A percentile compares a stretch with the other conserved stretches of the same genome.
These are phyloP conservation scores for Nycticryphes semicollaris DNA, from an alignment of 2,113 vertebrate species.

Conservation along the genomic window DNA sequence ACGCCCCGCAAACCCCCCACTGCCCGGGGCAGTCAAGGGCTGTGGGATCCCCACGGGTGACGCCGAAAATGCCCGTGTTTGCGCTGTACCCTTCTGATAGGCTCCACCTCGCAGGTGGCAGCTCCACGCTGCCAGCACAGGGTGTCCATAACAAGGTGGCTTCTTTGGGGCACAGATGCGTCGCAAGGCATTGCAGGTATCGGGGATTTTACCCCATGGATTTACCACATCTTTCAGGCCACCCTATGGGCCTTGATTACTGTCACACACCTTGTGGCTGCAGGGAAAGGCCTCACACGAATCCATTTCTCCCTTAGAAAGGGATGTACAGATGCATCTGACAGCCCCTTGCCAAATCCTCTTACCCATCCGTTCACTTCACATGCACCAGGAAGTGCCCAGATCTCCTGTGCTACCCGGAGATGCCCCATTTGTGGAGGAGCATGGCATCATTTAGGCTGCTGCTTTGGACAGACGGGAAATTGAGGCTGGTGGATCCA, in stretches of 20 bases:
- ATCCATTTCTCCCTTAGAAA: neutral
- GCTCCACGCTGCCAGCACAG: neutral
- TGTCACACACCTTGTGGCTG: accelerated
- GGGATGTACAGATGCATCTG: accelerated
- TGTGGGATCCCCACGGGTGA: neutral
- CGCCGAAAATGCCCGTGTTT: too few species aligned
- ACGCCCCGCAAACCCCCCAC: too few species aligned
- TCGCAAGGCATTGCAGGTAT: neutral
- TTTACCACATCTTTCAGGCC: neutral
- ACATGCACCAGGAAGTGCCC: neutral
- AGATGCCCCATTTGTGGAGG: neutral
- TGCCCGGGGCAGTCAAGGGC: neutral
- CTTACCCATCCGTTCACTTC: accelerated
- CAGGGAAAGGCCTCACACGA: too few species aligned
- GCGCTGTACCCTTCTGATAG: neutral
- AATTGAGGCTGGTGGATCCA: too few species aligned
- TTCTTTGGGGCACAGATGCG: neutral
- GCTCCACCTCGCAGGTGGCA: neutral
- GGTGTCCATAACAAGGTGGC: accelerated
- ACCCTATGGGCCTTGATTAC: accelerated
- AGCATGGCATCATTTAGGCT: neutral
- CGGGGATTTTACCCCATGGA: neutral
- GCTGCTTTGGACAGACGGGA: neutral
- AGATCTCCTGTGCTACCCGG: too few species aligned
- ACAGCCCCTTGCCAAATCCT: too few species aligned